Conservation (phyloP, 2,797 vertebrate genomes). For the Xiphorhynchus erythropygius region DNA sequence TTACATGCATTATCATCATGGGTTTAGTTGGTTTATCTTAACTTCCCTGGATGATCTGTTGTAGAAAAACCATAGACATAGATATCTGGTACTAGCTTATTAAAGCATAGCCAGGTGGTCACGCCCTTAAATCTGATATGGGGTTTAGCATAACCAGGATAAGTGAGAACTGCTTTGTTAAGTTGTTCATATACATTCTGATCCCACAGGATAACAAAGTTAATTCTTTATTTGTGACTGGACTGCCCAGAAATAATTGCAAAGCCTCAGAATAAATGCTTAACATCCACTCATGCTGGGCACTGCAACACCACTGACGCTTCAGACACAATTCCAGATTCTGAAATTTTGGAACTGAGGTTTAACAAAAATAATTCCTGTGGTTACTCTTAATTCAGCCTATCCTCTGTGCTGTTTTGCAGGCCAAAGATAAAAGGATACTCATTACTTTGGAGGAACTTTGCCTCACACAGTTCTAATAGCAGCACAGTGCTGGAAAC, state of each 20-base stretch:
- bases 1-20: background rate
- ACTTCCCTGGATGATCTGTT: background rate
- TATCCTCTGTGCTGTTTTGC: background rate
- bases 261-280: background rate
- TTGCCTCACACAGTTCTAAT: background rate
- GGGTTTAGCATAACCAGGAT: background rate
- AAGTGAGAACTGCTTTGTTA: background rate
- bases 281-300: background rate
- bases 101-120: background rate
- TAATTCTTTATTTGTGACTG: background rate
- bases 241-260: background rate
- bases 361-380: background rate
- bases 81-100: background rate
- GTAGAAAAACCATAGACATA: background rate
- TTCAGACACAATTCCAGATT: background rate
- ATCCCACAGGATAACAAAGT: background rate
- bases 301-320: fast-evolving
- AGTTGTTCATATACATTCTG: background rate
- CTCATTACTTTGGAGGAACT: background rate
- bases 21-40: constrained; percentile 40
- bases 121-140: background rate
- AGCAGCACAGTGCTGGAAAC: background rate
- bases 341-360: background rate
- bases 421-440: background rate
- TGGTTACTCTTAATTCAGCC: background rate